Percentiles rank a stretch among this genome's conserved stretches.
These are phyloP conservation scores for Uria aalge DNA, from an alignment of 2,113 vertebrate species.

Conservation along the genomic window DNA sequence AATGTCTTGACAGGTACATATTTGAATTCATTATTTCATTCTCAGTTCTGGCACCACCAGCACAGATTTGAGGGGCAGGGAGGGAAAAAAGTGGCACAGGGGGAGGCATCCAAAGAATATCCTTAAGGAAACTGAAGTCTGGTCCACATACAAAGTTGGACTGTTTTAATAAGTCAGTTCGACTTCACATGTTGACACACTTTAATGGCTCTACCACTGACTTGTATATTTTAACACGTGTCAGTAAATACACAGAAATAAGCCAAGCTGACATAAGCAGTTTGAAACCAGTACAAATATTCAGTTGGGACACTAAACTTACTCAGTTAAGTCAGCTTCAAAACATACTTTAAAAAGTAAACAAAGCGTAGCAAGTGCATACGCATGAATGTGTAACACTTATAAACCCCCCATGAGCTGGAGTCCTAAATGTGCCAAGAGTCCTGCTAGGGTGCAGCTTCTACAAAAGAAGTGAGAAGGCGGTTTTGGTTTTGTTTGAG, in stretches of 20 bases:
- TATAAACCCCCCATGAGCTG: background rate
- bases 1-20: background rate
- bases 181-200: background rate
- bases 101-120: background rate
- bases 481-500: background rate
- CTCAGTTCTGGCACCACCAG: background rate
- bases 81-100: background rate
- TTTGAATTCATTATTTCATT: background rate
- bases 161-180: conserved; percentile 23
- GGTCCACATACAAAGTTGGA: background rate
- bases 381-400: background rate
- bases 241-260: conserved; percentile 34
- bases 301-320: background rate
- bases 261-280: conserved; percentile 14
- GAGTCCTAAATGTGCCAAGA: background rate
- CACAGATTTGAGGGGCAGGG: background rate
- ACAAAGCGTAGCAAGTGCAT: background rate
- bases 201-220: conserved; percentile 19
- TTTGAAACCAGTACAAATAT: conserved; percentile 6
- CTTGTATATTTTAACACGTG: conserved; percentile 47
- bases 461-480: background rate
- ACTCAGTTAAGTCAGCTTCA: background rate
- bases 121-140: background rate
- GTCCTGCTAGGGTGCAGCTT: background rate
- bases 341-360: conserved; percentile 12